Conservation (phyloP, 2,113 vertebrate species). For the Siniperca chuatsi region DNA sequence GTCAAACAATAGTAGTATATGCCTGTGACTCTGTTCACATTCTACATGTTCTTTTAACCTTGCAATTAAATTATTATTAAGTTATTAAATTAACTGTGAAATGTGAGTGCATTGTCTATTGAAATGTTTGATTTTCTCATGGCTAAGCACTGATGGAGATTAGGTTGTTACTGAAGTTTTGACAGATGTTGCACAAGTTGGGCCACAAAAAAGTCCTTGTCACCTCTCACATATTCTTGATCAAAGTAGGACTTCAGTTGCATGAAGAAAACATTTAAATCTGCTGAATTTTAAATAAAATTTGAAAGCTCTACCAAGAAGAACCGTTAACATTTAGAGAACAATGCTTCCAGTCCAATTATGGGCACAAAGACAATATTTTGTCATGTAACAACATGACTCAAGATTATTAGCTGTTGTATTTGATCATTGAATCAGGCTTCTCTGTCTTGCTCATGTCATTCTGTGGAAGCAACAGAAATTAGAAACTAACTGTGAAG, state of each 20-base stretch:
- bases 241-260: neutral
- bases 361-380: neutral
- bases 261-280: neutral
- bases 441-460: neutral
- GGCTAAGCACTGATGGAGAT: neutral
- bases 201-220: neutral
- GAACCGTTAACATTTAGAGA: neutral
- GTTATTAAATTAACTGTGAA: constrained; percentile 29
- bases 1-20: constrained; percentile 41
- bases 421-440: neutral
- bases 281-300: neutral
- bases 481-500: constrained; percentile 22
- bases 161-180: neutral
- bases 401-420: neutral
- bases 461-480: constrained; percentile 1
- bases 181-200: neutral
- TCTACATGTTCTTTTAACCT: constrained; percentile 38
- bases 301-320: neutral
- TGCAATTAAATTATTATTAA: constrained; percentile 33
- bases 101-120: constrained; percentile 4
- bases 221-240: neutral
- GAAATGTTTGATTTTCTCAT: constrained; percentile 17
- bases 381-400: neutral
- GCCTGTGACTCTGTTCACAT: constrained; percentile 32
- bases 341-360: neutral